These are phyloP conservation scores for Girardinichthys multiradiatus DNA, from an alignment of 2,113 vertebrate genomes.

Conservation along the genomic window DNA sequence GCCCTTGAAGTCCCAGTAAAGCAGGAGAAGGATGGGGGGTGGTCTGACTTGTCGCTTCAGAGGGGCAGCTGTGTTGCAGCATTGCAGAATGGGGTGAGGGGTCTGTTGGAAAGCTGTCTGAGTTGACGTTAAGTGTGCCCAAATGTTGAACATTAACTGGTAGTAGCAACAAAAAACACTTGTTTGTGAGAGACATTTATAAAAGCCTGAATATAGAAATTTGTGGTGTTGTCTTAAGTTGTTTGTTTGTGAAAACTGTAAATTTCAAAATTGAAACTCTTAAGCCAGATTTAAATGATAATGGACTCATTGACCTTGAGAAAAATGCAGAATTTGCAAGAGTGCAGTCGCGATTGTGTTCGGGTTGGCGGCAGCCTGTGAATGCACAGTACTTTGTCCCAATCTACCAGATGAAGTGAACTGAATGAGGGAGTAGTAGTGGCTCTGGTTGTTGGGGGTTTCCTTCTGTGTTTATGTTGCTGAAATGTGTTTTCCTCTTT, in stretches of 20 bases:
- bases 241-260: conserved; percentile 20
- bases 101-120: conserved; percentile 7
- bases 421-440: conserved; percentile 19
- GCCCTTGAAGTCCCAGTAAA: conserved; percentile 61
- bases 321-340: conserved; percentile 67
- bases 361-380: conserved; percentile 3
- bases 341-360: conserved; percentile 21
- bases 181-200: conserved; percentile 38
- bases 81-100: conserved; percentile 5
- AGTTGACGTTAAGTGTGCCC: conserved; percentile 55
- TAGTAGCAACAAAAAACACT: conserved; percentile 39
- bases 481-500: conserved; percentile 48
- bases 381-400: conserved; percentile 34
- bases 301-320: conserved; percentile 71
- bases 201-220: conserved; percentile 14
- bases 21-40: conserved; percentile 36
- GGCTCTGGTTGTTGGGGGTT: not conserved
- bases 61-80: conserved; percentile 27
- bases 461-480: conserved; percentile 42
- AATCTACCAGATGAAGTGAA: conserved; percentile 21
- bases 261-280: conserved; percentile 51
- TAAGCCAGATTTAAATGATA: conserved; percentile 75
- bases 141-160: conserved; percentile 48
- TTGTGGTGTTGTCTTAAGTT: conserved; percentile 7
- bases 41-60: conserved; percentile 57